Evolutionary conservation across 1,140 invertebrate genomes (phyloP).

Genomic region (Onthophagus taurus): DNA sequence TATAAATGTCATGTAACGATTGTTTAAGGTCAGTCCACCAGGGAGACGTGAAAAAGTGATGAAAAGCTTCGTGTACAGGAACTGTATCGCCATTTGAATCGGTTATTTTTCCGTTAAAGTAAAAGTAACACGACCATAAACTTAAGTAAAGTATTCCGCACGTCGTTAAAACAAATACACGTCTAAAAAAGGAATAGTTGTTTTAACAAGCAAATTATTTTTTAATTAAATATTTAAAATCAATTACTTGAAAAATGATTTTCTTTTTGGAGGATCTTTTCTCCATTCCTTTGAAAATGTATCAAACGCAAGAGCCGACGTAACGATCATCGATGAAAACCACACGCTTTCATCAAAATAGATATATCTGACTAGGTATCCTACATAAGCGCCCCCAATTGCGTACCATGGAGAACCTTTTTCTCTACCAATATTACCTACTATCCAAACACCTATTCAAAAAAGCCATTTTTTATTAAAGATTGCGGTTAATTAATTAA

Average conservation of each 20-base stretch:
- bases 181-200: conserved; percentile 17
- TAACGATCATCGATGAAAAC: conserved; percentile 54
- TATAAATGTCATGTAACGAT: conserved; percentile 56
- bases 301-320: conserved; percentile 58
- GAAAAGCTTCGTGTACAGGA: conserved; percentile 74
- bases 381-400: conserved; percentile 56
- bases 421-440: conserved; percentile 83
- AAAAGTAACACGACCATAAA: conserved; percentile 69
- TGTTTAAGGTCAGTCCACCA: conserved; percentile 66
- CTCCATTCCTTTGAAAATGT: conserved; percentile 68
- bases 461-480: conserved; percentile 18
- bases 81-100: conserved; percentile 82
- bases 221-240: background rate
- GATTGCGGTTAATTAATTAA: too few species aligned
- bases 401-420: conserved; percentile 44
- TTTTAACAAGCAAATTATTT: too few species aligned
- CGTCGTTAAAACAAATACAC: conserved; percentile 45
- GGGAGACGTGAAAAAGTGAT: conserved; percentile 85
- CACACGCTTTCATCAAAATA: conserved; percentile 59
- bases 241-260: conserved; percentile 1
- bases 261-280: conserved; percentile 46
- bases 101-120: conserved; percentile 81
- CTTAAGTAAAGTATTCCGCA: conserved; percentile 59
- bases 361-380: conserved; percentile 53
- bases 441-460: conserved; percentile 75